Evolutionary conservation across 2,113 vertebrate species (phyloP).

Genomic region (Bubalus kerabau): DNA sequence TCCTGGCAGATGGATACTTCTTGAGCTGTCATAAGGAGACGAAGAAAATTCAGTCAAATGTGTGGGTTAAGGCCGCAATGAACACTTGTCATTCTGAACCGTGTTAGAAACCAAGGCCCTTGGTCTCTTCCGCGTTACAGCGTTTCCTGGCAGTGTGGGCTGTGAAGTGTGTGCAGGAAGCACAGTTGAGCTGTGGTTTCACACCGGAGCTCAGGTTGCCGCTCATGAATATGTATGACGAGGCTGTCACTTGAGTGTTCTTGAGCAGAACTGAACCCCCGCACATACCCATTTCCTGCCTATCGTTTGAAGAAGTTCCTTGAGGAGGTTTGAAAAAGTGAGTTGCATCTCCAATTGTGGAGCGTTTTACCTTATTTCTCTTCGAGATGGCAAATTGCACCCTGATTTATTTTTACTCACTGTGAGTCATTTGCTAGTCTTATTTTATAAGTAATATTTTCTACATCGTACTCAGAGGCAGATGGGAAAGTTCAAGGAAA

Average conservation of each 20-base stretch:
- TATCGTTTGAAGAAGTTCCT: neutral
- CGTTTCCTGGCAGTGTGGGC: neutral
- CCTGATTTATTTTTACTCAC: conserved; percentile 36
- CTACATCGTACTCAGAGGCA: conserved; percentile 37
- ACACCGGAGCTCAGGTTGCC: conserved; percentile 28
- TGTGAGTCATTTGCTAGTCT: conserved; percentile 44
- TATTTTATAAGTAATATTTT: conserved; percentile 12
- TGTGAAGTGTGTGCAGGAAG: conserved; percentile 24
- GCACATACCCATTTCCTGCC: conserved; percentile 28
- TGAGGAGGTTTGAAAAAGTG: conserved; percentile 52
- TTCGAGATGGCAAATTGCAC: conserved; percentile 15
- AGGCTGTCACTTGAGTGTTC: neutral
- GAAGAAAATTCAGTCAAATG: conserved; percentile 6
- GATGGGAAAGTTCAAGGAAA: conserved; percentile 51
- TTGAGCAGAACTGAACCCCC: neutral
- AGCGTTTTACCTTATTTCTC: neutral
- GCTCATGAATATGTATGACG: conserved; percentile 44
- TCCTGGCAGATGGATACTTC: conserved; percentile 35
- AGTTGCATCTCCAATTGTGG: conserved; percentile 47
- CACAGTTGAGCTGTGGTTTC: neutral
- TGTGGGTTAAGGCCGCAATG: neutral
- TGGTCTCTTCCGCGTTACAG: neutral
- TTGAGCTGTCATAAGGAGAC: neutral
- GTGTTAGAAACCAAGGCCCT: neutral
- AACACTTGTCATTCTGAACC: neutral